Conservation (phyloP, 2,888 invertebrate genomes). For the Oscheius myriophilus region DNA sequence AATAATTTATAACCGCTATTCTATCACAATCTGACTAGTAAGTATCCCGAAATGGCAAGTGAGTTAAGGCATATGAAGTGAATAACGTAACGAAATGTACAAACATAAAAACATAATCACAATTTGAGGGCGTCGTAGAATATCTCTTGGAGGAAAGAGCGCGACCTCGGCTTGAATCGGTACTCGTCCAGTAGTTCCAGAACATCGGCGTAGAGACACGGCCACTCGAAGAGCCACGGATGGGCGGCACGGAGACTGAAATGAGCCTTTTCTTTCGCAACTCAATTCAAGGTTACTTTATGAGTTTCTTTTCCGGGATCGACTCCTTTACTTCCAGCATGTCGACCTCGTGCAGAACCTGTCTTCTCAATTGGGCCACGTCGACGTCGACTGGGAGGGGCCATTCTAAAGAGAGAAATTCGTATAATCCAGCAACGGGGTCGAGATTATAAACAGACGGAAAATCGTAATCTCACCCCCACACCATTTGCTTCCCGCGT, state of each 20-base stretch:
- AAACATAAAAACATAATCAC: constrained; percentile 2
- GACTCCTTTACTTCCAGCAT: constrained; percentile 55
- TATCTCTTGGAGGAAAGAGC: constrained; percentile 56
- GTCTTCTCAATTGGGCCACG: constrained; percentile 39
- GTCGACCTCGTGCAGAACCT: constrained; percentile 53
- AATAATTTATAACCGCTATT: too few species aligned
- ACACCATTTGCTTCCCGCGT: too few species aligned
- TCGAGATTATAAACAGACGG: not conserved
- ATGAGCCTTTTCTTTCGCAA: not conserved
- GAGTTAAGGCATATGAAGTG: not conserved
- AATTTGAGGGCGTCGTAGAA: constrained; percentile 53
- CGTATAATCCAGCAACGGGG: not conserved
- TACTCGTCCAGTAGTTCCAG: constrained; percentile 59
- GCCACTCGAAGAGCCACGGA: constrained; percentile 55
- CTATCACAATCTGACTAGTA: too few species aligned
- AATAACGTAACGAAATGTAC: not conserved
- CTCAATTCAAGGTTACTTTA: constrained; percentile 32
- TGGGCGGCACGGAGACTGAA: constrained; percentile 49
- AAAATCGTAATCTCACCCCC: too few species aligned
- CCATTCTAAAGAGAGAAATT: constrained; percentile 19
- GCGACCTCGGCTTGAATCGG: constrained; percentile 53
- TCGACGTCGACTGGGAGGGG: constrained; percentile 24
- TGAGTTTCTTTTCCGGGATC: constrained; percentile 51
- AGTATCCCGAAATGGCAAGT: too few species aligned
- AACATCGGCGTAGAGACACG: constrained; percentile 61